phyloP scores from a whole-genome alignment of 1,140 invertebrate genomes.

The Euglossa dilemma region DNA sequence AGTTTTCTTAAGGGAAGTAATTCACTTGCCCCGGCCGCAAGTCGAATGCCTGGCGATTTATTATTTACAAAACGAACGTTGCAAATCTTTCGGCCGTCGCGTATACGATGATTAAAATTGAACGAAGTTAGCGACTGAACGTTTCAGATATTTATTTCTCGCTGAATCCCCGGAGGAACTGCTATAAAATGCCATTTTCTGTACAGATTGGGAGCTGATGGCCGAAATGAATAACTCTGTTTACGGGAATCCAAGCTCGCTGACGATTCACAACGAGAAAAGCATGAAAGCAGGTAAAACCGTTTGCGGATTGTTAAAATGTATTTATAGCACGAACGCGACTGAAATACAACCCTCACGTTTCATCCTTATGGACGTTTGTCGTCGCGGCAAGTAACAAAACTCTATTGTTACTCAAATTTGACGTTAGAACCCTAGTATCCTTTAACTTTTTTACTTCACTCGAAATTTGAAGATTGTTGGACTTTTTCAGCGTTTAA shows the following conservation, averaged over 20 bases:
- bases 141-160: constrained; percentile 6
- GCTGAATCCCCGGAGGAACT: background rate
- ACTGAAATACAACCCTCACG: background rate
- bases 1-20: background rate
- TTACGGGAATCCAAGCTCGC: constrained; percentile 84
- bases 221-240: constrained; percentile 84
- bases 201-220: constrained; percentile 79
- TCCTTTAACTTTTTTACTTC: too few species aligned
- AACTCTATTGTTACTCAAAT: too few species aligned
- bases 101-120: constrained; percentile 10
- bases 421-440: too few species aligned
- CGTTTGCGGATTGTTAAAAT: background rate
- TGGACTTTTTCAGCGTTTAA: too few species aligned
- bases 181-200: constrained; percentile 51
- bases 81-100: background rate
- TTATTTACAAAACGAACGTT: constrained; percentile 6
- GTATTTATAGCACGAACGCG: background rate
- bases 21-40: background rate
- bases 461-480: too few species aligned
- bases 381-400: too few species aligned
- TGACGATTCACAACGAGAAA: constrained; percentile 84
- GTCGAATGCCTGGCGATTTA: background rate
- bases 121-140: background rate
- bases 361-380: too few species aligned
- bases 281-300: constrained; percentile 65